Evolutionary conservation across 2,888 invertebrate species (phyloP).

Genomic region (Quadroppia sp.): DNA sequence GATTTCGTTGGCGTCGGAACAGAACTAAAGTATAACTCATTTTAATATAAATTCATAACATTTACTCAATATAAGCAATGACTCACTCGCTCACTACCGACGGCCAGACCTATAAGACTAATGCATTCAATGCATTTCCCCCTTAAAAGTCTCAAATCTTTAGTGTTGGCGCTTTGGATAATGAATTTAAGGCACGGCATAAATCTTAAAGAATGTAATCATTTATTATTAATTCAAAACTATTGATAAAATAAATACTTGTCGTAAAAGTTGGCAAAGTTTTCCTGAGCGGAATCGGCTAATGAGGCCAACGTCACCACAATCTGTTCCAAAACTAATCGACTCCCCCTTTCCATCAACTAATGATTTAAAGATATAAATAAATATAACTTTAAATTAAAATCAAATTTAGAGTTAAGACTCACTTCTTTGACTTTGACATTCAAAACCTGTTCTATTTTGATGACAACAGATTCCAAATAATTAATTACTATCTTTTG

Average conservation of each 20-base stretch:
- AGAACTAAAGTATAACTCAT: constrained; percentile 24
- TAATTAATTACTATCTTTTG: constrained; percentile 86
- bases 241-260: constrained; percentile 45
- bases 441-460: constrained; percentile 80
- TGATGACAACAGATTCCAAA: constrained; percentile 82
- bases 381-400: too few species aligned
- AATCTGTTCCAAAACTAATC: constrained; percentile 93
- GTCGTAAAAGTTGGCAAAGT: constrained; percentile 91
- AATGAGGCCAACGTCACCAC: constrained; percentile 98
- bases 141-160: constrained; percentile 76
- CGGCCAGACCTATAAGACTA: constrained; percentile 79
- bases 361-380: constrained; percentile 51
- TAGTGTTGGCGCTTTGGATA: constrained; percentile 81
- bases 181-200: constrained; percentile 94
- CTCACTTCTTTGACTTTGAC: constrained; percentile 83
- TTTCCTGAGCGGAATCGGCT: constrained; percentile 95
- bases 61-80: neutral
- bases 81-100: constrained; percentile 55
- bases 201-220: constrained; percentile 58
- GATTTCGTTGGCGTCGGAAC: constrained; percentile 81
- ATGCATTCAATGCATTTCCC: constrained; percentile 99
- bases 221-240: constrained; percentile 4
- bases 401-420: neutral
- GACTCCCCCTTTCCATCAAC: constrained; percentile 87
- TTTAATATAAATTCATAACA: neutral